phyloP scores from a whole-genome alignment of 2,888 invertebrate genomes.

The Drosophila colorata region DNA sequence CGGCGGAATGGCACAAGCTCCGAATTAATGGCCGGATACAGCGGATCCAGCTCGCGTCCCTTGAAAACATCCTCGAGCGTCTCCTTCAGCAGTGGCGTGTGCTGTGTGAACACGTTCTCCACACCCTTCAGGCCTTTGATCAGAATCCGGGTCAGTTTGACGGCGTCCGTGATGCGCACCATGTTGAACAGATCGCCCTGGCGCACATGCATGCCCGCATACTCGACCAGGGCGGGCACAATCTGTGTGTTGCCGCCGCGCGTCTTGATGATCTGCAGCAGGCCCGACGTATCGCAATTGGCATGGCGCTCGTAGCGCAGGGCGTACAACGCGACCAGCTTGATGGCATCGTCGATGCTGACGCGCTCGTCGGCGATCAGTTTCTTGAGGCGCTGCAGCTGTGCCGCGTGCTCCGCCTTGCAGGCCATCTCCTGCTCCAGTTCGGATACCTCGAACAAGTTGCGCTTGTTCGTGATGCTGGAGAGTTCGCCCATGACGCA shows the following conservation, averaged over 20 bases:
- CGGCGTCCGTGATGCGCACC: conserved; percentile 95
- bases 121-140: conserved; percentile 94
- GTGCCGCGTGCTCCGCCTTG: conserved; percentile 92
- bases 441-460: conserved; percentile 95
- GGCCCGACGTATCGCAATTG: conserved; percentile 92
- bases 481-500: conserved; percentile 98
- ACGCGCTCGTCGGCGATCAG: conserved; percentile 91
- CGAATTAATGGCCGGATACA: conserved; percentile 93
- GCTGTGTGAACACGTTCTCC: conserved; percentile 99
- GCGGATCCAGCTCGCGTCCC: conserved; percentile 93
- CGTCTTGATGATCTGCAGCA: conserved; percentile 90
- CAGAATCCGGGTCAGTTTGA: conserved; percentile 88
- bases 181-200: conserved; percentile 95
- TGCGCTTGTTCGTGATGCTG: conserved; percentile 90
- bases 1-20: conserved; percentile 86
- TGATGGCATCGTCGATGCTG: conserved; percentile 92
- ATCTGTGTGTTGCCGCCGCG: conserved; percentile 89
- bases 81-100: conserved; percentile 95
- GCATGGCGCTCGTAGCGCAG: conserved; percentile 96
- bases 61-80: conserved; percentile 95
- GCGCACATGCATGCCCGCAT: conserved; percentile 93
- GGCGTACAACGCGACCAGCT: conserved; percentile 96
- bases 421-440: conserved; percentile 97
- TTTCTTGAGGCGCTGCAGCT: conserved; percentile 92
- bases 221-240: conserved; percentile 90